Evolutionary conservation across 2,797 vertebrate species (phyloP), one percentile per base, ranked within the genome.

Genomic region (Danio jaintianensis): DNA sequence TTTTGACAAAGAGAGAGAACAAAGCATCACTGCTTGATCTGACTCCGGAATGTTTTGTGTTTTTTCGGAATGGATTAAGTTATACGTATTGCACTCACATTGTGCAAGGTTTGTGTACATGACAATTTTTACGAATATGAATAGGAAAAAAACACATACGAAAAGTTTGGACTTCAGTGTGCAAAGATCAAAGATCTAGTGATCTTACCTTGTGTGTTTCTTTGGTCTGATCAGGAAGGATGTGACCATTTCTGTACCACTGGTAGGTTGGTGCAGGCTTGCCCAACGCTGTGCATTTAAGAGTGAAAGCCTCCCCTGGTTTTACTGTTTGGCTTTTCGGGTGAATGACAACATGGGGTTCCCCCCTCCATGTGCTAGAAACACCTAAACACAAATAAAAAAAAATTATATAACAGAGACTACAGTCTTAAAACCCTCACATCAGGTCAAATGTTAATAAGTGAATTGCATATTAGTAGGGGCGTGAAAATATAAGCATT

Each of bases 191-290:
- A 29, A 36, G 18, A 12, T 22, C 10, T 38, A 38, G 13, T 10
- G 1, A 45, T 6, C 78, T 90, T 88, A 96, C 96, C 93, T 84
- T 87, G 59, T 96, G 89, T 0, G 71, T 91, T 83, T 93, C 93
- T 2, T 47, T 89, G 1, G 77, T 94, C 67, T 90, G 87, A 69
- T 92, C 86, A 8, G 72, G 85, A 76, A 96, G 86, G 0, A 53
- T 84, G 5, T 86, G 90, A 8, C 96, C 96, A 45, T 96, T 96
- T 82, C 76, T 88, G 91, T 96, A 96, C 96, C 96, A 96, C 90
- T 96, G 94, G 84, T 95, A 96, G 52, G 71, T 61, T 15, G 96
- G 96, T 22, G 90, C 83, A 5, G 96, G 96, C 13, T 94, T 90
- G 2, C 96, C 96, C 79, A 96, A 91, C 42, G 95, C 95, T 66